Percentiles rank a stretch among this genome's conserved stretches.
Conservation (phyloP, 2,113 vertebrate genomes). For the Malurus elegans region DNA sequence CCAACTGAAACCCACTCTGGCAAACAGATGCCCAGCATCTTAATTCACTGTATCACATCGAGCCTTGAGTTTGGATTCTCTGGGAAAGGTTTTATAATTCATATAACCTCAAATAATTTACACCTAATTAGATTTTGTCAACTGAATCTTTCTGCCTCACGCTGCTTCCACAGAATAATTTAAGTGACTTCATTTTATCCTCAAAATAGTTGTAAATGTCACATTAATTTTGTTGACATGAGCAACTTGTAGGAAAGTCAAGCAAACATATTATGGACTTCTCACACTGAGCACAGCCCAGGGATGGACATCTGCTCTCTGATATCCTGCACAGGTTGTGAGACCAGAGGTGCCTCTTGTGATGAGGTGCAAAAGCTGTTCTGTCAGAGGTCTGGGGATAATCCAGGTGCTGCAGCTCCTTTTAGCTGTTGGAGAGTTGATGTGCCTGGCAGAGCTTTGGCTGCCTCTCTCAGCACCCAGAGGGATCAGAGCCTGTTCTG, state of each 20-base stretch:
- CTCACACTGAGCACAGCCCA: background rate
- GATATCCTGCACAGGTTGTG: background rate
- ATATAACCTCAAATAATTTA: slow-evolving; percentile 78
- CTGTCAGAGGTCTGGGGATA: background rate
- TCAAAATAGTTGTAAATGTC: slow-evolving; percentile 82
- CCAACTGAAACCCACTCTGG: background rate
- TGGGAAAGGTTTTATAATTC: slow-evolving; percentile 77
- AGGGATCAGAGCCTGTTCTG: background rate
- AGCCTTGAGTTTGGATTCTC: slow-evolving; percentile 70
- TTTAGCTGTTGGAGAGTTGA: background rate
- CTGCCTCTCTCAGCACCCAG: background rate
- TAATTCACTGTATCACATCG: slow-evolving; percentile 65
- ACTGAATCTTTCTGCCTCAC: slow-evolving; percentile 76
- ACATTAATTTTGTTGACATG: slow-evolving; percentile 78
- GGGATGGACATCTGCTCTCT: background rate
- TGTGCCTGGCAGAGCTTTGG: background rate
- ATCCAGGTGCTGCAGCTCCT: background rate
- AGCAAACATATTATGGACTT: slow-evolving; percentile 14
- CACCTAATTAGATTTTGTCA: slow-evolving; percentile 82
- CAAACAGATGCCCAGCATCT: slow-evolving; percentile 22
- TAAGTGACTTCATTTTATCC: slow-evolving; percentile 73
- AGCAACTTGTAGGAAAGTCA: slow-evolving; percentile 69
- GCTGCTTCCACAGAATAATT: slow-evolving; percentile 75
- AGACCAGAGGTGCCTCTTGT: background rate
- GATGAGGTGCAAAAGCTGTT: background rate